These are phyloP conservation scores for Origma solitaria DNA, from an alignment of 2,113 vertebrate genomes.

Conservation along the genomic window DNA sequence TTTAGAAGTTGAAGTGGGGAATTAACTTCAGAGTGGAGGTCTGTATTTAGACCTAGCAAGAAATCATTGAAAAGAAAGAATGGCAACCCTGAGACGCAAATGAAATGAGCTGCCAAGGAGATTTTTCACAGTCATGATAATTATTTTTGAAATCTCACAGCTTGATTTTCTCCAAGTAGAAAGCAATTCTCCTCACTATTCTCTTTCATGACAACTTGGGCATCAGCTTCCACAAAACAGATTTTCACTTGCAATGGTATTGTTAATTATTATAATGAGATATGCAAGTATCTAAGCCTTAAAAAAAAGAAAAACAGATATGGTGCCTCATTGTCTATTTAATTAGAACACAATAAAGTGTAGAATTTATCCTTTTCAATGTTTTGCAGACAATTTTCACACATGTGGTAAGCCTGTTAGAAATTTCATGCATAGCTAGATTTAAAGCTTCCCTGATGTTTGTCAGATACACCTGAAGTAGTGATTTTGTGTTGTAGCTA, in stretches of 20 bases:
- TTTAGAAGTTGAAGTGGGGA: conserved; percentile 35
- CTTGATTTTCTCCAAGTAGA: conserved; percentile 49
- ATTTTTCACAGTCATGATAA: conserved; percentile 56
- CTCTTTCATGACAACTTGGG: conserved; percentile 28
- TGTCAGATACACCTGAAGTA: conserved; percentile 5
- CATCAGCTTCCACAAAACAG: not conserved
- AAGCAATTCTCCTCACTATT: conserved; percentile 45
- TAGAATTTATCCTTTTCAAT: conserved; percentile 21
- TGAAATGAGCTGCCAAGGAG: conserved; percentile 36
- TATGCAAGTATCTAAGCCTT: not conserved
- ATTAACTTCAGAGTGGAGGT: conserved; percentile 51
- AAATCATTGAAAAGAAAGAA: conserved; percentile 45
- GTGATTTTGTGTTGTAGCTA: conserved; percentile 40
- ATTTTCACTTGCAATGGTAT: conserved; percentile 24
- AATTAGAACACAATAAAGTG: conserved; percentile 53
- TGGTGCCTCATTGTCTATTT: conserved; percentile 34
- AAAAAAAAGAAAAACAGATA: not conserved
- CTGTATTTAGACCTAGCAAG: conserved; percentile 59
- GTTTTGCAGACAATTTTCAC: conserved; percentile 54
- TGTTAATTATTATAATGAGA: conserved; percentile 40
- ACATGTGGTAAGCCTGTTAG: conserved; percentile 45
- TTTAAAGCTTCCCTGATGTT: conserved; percentile 52
- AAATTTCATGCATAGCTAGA: conserved; percentile 51
- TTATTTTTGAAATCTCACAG: conserved; percentile 55
- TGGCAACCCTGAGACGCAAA: conserved; percentile 19